Base-by-base conservation (phyloP, 1,140 invertebrate genomes). In the Calephelis nemesis region DNA sequence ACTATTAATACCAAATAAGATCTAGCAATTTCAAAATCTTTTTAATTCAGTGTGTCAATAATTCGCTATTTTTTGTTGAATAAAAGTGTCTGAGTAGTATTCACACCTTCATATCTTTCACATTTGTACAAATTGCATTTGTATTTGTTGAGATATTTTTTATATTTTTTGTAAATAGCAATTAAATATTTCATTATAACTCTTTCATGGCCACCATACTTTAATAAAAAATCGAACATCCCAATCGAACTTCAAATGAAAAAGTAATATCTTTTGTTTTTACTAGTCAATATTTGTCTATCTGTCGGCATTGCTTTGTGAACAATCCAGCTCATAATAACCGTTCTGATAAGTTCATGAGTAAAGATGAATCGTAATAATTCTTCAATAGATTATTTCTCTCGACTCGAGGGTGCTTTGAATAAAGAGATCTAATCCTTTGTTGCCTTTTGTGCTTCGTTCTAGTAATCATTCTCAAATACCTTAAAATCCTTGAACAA, bases 301-400 rank as follows among this genome's bases (percentile, higher is more conserved):
- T 73, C 62, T 70, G 73, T 78, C 87, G 85, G 86, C 83, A 54
- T 74, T 73, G 70, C 63, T 91, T 91, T 90, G 86, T 85, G 78
- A 71, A 68, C 85, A 86, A 88, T 89, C 79, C 84, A 77, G 73
- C 69, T 79, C 74, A 74, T 82, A 81, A 78, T 82, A 63, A 76
- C 79, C 77, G 84, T 72, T 79, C 72, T 80, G 72, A 75, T 83
- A 76, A 78, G 75, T 81, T 82, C 79, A 78, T 75, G 79, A 77
- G 72, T 76, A 79, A 83, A 79, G 82, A 90, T 91, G 89, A 91
- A 87, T 91, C 79, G 86, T 87, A 88, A 90, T 90, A 90, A 90
- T 85, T 85, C 81, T 76, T 75, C 77, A 81, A 88, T 88, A 77
- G 84, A 87, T 87, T 88, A 86, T 85, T 87, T 79, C 76, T 81